Evolutionary conservation across 2,888 invertebrate species (phyloP).

Genomic region (Lathronympha strigana): DNA sequence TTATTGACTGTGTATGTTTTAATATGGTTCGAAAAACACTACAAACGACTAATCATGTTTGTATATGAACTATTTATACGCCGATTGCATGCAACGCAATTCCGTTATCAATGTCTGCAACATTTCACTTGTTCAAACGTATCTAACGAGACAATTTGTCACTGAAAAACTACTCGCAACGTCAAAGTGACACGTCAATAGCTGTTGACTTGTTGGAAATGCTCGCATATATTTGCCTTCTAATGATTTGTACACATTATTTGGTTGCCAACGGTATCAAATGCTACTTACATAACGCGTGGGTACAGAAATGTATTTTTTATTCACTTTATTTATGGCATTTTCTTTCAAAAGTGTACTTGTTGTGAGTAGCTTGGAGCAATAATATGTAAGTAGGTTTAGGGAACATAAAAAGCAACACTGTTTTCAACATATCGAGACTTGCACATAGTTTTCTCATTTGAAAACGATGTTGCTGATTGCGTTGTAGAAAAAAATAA

Average conservation of each 20-base stretch:
- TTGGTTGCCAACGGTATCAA: constrained; percentile 47
- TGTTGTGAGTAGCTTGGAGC: background rate
- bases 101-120: constrained; percentile 11
- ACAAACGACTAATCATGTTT: no score
- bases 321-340: background rate
- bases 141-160: constrained; percentile 38
- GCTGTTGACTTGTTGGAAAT: constrained; percentile 29
- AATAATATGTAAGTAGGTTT: no score
- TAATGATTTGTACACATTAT: constrained; percentile 53
- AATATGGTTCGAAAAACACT: no score
- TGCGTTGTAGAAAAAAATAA: constrained; percentile 2
- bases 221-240: constrained; percentile 43
- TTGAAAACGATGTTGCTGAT: no score
- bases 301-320: background rate
- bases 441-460: no score
- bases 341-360: background rate
- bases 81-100: constrained; percentile 5
- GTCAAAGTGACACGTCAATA: constrained; percentile 35
- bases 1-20: no score
- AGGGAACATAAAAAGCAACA: no score
- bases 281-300: constrained; percentile 32
- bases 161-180: constrained; percentile 32
- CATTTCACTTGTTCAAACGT: constrained; percentile 11
- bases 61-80: background rate
- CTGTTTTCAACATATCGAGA: no score